phyloP scores from a whole-genome alignment of 2,113 vertebrate genomes.

The Phasianus colchicus region DNA sequence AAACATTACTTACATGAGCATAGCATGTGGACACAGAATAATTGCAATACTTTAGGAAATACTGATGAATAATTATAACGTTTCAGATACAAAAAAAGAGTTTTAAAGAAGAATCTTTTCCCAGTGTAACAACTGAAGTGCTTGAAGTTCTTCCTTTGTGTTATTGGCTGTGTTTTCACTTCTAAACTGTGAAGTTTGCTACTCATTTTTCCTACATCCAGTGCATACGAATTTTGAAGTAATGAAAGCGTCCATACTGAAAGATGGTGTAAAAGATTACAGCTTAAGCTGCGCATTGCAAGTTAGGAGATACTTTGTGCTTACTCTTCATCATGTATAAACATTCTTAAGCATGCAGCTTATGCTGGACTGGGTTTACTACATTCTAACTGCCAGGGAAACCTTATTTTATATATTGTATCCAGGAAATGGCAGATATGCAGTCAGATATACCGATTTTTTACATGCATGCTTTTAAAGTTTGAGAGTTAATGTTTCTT shows the following conservation, averaged over 20 bases:
- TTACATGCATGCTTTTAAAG: neutral
- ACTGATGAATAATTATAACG: neutral
- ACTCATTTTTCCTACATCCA: neutral
- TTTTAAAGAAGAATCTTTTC: neutral
- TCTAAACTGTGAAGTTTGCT: neutral
- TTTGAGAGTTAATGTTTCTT: neutral
- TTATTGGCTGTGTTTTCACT: neutral
- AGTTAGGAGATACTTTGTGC: neutral
- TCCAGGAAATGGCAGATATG: neutral
- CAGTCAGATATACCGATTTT: neutral
- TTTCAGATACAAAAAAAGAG: neutral
- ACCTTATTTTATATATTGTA: neutral
- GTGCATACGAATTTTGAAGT: accelerated
- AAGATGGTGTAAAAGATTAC: neutral
- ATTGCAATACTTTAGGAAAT: neutral
- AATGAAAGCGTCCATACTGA: neutral
- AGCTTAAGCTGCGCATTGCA: neutral
- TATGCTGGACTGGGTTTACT: neutral
- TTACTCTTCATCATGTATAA: neutral
- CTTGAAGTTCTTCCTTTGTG: neutral
- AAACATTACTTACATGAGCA: neutral
- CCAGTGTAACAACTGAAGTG: neutral
- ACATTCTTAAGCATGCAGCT: neutral
- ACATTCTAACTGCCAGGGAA: neutral
- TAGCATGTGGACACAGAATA: neutral